Conservation (phyloP, 2,113 vertebrate species). For the Urocolius indicus region DNA sequence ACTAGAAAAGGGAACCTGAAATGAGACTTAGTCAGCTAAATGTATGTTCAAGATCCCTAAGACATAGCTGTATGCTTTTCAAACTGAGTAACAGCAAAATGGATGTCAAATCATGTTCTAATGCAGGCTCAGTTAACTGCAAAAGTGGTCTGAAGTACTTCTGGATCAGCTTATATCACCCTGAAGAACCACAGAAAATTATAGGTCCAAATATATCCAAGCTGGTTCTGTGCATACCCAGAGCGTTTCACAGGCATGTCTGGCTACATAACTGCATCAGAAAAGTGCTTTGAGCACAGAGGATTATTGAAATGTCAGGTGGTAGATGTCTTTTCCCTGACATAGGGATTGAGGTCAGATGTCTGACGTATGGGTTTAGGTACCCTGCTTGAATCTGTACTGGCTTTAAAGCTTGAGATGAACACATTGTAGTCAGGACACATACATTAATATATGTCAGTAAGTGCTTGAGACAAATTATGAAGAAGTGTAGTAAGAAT, state of each 20-base stretch:
- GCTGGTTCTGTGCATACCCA: background rate
- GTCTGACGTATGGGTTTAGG: background rate
- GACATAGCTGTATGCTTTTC: background rate
- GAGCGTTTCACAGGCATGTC: background rate
- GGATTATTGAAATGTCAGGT: background rate
- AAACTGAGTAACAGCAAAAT: background rate
- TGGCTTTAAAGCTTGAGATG: background rate
- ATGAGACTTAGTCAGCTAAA: background rate
- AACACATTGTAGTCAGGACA: background rate
- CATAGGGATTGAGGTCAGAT: background rate
- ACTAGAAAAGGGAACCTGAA: background rate
- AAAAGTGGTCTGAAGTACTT: background rate
- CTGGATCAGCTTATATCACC: background rate
- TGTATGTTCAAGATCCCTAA: rapidly evolving
- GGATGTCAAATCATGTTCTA: background rate
- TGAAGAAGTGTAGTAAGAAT: background rate
- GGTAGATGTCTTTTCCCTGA: background rate
- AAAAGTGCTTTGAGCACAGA: background rate
- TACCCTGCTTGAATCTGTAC: background rate
- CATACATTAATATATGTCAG: background rate
- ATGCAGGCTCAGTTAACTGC: background rate
- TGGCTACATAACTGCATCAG: background rate
- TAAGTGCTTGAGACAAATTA: conserved; percentile 24
- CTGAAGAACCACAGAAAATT: background rate
- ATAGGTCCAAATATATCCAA: background rate